Evolutionary conservation across 1,140 invertebrate species (phyloP).

Genomic region (Ceratoteleas bidentatus): DNA sequence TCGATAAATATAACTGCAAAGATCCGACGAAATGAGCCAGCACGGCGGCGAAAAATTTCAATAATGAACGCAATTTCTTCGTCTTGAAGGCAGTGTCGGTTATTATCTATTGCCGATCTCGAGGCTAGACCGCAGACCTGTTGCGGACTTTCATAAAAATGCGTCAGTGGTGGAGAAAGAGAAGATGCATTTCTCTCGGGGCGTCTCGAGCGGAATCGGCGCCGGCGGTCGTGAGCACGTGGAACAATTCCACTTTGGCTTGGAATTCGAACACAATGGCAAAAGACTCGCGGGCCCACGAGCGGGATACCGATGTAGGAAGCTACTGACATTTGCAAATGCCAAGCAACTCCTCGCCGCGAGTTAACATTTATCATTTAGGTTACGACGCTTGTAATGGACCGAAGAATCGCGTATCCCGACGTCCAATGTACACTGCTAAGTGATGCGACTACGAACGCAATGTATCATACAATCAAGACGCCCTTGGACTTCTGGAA

Average conservation of each 20-base stretch:
- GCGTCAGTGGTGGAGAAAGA: constrained; percentile 48
- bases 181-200: constrained; percentile 63
- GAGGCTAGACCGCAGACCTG: constrained; percentile 52
- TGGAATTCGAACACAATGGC: constrained; percentile 67
- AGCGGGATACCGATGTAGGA: constrained; percentile 68
- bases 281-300: constrained; percentile 51
- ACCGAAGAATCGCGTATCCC: constrained; percentile 38
- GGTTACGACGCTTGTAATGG: constrained; percentile 56
- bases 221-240: constrained; percentile 33
- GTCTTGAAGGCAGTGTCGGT: background rate
- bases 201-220: constrained; percentile 31
- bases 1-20: background rate
- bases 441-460: constrained; percentile 43
- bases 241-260: constrained; percentile 63
- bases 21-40: background rate
- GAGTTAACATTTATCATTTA: constrained; percentile 72
- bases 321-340: constrained; percentile 77
- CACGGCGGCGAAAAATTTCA: constrained; percentile 16
- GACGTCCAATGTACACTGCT: constrained; percentile 19
- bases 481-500: constrained; percentile 9
- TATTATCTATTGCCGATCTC: constrained; percentile 45
- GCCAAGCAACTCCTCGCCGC: constrained; percentile 66
- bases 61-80: constrained; percentile 44
- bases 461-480: constrained; percentile 20
- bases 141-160: constrained; percentile 64